Conservation (phyloP, 2,797 vertebrate species). For the Steatocranus sp. region DNA sequence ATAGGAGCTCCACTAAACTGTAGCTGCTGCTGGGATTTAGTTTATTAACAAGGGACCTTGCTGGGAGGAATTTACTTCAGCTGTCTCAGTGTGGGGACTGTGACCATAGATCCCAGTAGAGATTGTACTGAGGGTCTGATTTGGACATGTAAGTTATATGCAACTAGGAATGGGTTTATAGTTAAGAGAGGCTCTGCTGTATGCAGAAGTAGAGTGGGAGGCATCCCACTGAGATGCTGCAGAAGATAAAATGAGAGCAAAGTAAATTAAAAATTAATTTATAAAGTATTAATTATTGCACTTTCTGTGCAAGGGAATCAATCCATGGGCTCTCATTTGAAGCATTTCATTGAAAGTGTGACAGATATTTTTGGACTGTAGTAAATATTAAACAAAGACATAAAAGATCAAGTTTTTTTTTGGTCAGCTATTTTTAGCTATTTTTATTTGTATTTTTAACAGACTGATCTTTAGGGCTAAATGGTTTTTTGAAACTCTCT, state of each 20-base stretch:
- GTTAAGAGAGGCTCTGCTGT: not conserved
- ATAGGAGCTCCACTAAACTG: not conserved
- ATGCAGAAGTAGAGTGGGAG: not conserved
- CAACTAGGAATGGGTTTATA: not conserved
- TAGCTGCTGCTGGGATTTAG: not conserved
- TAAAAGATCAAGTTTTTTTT: rapidly evolving
- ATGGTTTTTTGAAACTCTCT: not conserved
- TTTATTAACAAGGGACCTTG: not conserved
- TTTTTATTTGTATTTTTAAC: not conserved
- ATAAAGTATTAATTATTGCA: not conserved
- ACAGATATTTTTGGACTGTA: not conserved
- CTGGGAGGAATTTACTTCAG: not conserved
- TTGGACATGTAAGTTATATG: not conserved
- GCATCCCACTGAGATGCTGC: not conserved
- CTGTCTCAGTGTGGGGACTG: not conserved
- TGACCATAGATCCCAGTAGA: not conserved
- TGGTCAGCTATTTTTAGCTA: not conserved
- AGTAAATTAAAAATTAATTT: not conserved
- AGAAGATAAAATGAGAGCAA: not conserved
- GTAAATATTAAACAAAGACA: not conserved
- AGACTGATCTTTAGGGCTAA: not conserved
- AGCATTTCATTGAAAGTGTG: not conserved
- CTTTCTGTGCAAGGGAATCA: not conserved
- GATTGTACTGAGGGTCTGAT: not conserved
- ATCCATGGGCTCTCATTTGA: not conserved